Evolutionary conservation across 2,797 vertebrate genomes (phyloP).

Genomic region (Lagodon rhomboides): DNA sequence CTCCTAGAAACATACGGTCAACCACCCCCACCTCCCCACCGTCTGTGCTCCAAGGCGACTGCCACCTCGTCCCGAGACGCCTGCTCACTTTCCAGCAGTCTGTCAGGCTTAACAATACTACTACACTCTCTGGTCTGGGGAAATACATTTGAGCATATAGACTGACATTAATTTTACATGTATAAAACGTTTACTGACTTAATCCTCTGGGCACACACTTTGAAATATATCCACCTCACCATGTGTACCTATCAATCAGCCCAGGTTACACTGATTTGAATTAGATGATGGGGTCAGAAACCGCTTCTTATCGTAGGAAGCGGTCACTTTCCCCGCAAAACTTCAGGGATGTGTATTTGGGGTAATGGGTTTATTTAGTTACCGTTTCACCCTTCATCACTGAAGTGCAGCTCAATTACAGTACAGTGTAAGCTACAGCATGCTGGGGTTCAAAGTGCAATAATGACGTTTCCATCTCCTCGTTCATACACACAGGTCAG

Average conservation of each 20-base stretch:
- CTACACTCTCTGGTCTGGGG: slow-evolving; percentile 34
- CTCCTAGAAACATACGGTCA: slow-evolving; percentile 58
- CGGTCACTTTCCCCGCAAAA: slow-evolving; percentile 19
- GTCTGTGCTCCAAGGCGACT: slow-evolving; percentile 33
- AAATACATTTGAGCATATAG: slow-evolving; percentile 13
- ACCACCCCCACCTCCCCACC: background rate
- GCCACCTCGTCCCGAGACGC: slow-evolving; percentile 23
- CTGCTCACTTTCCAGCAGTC: slow-evolving; percentile 25
- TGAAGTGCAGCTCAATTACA: slow-evolving; percentile 19
- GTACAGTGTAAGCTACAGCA: slow-evolving; percentile 22
- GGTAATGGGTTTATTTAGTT: slow-evolving; percentile 5
- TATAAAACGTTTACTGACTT: slow-evolving; percentile 41
- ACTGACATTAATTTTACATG: slow-evolving; percentile 27
- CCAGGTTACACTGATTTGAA: slow-evolving; percentile 26
- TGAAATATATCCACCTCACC: slow-evolving; percentile 3
- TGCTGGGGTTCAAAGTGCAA: slow-evolving; percentile 63
- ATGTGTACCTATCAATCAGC: slow-evolving; percentile 15
- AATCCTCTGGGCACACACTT: slow-evolving; percentile 22
- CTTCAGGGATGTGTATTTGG: slow-evolving; percentile 38
- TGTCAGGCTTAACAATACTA: slow-evolving; percentile 42
- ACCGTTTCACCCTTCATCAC: background rate
- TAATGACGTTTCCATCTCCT: slow-evolving; percentile 50
- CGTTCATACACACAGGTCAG: background rate
- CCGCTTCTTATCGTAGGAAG: slow-evolving; percentile 27
- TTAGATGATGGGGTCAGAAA: slow-evolving; percentile 29